These are phyloP conservation scores for Machaerirhynchus nigripectus DNA, from an alignment of 2,113 vertebrate genomes.

Conservation along the genomic window DNA sequence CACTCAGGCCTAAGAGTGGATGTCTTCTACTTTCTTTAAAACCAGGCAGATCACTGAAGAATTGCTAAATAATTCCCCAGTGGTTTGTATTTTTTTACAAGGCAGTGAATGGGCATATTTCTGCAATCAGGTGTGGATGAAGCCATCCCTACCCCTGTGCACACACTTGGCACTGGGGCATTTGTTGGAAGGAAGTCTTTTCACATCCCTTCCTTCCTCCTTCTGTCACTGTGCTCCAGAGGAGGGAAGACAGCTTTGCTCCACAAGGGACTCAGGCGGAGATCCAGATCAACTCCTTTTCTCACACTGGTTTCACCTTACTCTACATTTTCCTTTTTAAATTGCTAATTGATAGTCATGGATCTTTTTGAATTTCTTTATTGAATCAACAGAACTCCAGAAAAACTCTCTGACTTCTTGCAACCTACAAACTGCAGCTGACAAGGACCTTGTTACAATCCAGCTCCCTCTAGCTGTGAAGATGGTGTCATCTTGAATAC, in stretches of 20 bases:
- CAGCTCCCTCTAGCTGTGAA: background rate
- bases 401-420: background rate
- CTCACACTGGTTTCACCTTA: background rate
- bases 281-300: background rate
- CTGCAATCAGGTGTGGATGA: background rate
- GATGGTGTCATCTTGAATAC: background rate
- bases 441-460: background rate
- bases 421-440: background rate
- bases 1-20: background rate
- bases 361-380: background rate
- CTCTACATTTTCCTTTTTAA: background rate
- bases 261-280: accelerated
- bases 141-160: background rate
- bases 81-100: background rate
- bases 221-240: background rate
- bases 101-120: background rate
- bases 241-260: background rate
- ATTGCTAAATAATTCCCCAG: background rate
- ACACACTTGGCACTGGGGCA: accelerated
- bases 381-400: background rate
- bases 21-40: background rate
- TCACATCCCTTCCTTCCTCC: background rate
- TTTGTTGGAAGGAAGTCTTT: background rate
- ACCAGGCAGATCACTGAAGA: background rate
- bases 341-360: background rate